phyloP scores from a whole-genome alignment of 2,797 vertebrate genomes.

The Danio albolineatus region DNA sequence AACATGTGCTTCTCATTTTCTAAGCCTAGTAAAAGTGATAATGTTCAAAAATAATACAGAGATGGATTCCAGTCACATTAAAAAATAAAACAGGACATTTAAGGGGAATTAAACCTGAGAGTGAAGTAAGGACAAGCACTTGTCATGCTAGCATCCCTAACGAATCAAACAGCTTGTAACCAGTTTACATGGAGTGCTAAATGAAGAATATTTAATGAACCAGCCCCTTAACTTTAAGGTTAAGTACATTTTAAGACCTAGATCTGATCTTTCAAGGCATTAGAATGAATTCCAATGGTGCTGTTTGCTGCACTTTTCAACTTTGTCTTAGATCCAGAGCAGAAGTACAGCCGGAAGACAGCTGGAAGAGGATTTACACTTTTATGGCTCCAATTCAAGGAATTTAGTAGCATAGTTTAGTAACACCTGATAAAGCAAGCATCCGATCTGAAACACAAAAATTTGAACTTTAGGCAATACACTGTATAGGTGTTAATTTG shows the following conservation, averaged over 20 bases:
- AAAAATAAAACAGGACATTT: constrained; percentile 44
- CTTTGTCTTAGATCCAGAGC: constrained; percentile 51
- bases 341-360: constrained; percentile 72
- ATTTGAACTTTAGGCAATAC: neutral
- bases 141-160: constrained; percentile 9
- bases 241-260: constrained; percentile 10
- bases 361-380: constrained; percentile 70
- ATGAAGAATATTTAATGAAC: neutral
- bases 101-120: constrained; percentile 23
- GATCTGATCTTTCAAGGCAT: neutral
- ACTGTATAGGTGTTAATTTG: constrained; percentile 63
- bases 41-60: constrained; percentile 61
- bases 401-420: constrained; percentile 61
- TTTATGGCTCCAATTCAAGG: constrained; percentile 72
- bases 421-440: constrained; percentile 63
- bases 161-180: constrained; percentile 13
- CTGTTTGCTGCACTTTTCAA: constrained; percentile 24
- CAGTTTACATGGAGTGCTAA: neutral
- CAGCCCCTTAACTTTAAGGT: neutral
- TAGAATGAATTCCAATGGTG: neutral
- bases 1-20: constrained; percentile 68
- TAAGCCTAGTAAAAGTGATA: constrained; percentile 64
- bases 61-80: constrained; percentile 26
- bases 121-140: neutral
- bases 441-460: constrained; percentile 45